Percentiles rank a stretch among this genome's conserved stretches.
These are phyloP conservation scores for Ips typographus DNA, from an alignment of 1,140 invertebrate species.

Conservation along the genomic window DNA sequence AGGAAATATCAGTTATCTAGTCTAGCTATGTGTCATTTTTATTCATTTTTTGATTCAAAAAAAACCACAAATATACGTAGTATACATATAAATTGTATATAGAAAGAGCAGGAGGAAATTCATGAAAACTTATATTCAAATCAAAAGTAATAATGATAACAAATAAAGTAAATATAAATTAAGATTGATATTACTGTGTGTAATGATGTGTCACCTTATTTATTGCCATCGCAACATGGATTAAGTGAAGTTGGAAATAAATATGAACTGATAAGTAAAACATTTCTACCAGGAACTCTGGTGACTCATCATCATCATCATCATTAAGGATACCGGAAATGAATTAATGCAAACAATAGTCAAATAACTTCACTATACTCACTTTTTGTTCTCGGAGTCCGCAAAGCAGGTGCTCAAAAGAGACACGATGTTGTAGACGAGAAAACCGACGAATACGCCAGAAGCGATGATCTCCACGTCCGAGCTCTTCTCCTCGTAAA, in stretches of 20 bases:
- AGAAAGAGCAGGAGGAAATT: too few relatives aligned
- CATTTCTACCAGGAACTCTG: too few relatives aligned
- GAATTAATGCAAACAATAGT: background rate
- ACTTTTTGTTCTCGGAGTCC: constrained; percentile 73
- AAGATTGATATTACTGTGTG: too few relatives aligned
- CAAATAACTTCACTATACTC: constrained; percentile 36
- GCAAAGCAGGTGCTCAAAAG: constrained; percentile 73
- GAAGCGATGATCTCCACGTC: constrained; percentile 83
- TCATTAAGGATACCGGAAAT: too few relatives aligned
- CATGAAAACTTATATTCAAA: background rate
- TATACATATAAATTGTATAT: too few relatives aligned
- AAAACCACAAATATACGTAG: too few relatives aligned
- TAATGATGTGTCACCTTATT: background rate
- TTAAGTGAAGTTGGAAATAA: too few relatives aligned
- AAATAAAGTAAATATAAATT: constrained; percentile 20
- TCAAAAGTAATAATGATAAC: constrained; percentile 6
- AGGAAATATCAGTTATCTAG: background rate
- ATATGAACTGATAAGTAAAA: too few relatives aligned
- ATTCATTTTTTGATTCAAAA: too few relatives aligned
- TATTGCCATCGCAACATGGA: background rate
- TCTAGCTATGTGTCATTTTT: too few relatives aligned
- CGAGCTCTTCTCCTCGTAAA: constrained; percentile 83
- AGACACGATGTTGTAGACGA: constrained; percentile 75
- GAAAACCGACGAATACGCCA: constrained; percentile 80
- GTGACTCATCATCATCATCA: too few relatives aligned